Evolutionary conservation across 2,113 vertebrate species (phyloP).

Genomic region (Bombycilla garrulus): DNA sequence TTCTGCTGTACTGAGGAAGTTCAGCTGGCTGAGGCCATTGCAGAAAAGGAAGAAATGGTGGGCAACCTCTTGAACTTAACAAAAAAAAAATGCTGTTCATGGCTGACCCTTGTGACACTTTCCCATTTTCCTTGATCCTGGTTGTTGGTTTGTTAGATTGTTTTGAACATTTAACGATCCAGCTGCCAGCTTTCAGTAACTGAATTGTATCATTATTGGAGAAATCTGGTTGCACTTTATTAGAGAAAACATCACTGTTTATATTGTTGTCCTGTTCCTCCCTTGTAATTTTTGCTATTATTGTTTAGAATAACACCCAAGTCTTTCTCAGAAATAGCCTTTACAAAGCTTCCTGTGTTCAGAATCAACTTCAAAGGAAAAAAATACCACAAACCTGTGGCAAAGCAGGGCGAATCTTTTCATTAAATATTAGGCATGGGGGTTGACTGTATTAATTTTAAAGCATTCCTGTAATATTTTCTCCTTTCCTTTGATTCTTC

Average conservation of each 20-base stretch:
- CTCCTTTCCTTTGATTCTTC: slow-evolving; percentile 67
- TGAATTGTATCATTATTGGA: slow-evolving; percentile 58
- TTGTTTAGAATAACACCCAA: slow-evolving; percentile 66
- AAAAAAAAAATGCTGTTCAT: slow-evolving; percentile 50
- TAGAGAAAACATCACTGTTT: slow-evolving; percentile 57
- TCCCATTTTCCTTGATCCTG: slow-evolving; percentile 71
- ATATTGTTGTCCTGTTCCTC: slow-evolving; percentile 56
- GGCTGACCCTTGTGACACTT: slow-evolving; percentile 60
- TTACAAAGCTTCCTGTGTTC: slow-evolving; percentile 60
- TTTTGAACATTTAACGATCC: slow-evolving; percentile 66
- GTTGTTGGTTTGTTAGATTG: slow-evolving; percentile 48
- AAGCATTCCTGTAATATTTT: slow-evolving; percentile 69
- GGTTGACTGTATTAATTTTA: slow-evolving; percentile 71
- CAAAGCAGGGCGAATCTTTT: slow-evolving; percentile 63
- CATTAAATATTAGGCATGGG: slow-evolving; percentile 71
- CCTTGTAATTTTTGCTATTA: slow-evolving; percentile 62
- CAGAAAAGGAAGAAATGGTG: slow-evolving; percentile 88
- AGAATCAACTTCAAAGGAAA: slow-evolving; percentile 50
- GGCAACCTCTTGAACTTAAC: slow-evolving; percentile 89
- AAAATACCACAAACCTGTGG: slow-evolving; percentile 12
- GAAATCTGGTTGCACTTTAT: slow-evolving; percentile 66
- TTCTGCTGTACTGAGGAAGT: slow-evolving; percentile 92
- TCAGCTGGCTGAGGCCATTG: slow-evolving; percentile 78
- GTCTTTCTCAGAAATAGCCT: slow-evolving; percentile 58
- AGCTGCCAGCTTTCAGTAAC: slow-evolving; percentile 54